phyloP scores from a whole-genome alignment of 2,113 vertebrate species.

The Syngnathus typhle region DNA sequence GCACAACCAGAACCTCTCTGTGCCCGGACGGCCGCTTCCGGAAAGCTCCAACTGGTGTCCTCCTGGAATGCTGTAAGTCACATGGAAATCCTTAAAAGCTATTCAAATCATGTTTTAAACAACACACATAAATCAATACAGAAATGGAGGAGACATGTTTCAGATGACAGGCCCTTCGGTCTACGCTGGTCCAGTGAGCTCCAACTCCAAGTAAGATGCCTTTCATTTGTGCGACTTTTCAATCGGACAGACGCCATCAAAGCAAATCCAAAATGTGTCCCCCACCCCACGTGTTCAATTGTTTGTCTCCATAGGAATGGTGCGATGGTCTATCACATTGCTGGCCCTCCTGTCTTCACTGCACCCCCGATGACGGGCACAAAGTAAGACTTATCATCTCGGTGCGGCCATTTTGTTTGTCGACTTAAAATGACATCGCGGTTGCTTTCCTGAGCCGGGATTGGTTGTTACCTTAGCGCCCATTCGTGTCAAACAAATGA shows the following conservation, averaged over 20 bases:
- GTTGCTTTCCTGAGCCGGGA: too few relatives aligned
- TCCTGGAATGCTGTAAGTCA: slow-evolving; percentile 8
- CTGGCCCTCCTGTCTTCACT: slow-evolving; percentile 6
- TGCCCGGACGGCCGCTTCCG: neutral
- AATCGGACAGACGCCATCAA: neutral
- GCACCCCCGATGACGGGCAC: slow-evolving; percentile 1
- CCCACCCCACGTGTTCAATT: neutral
- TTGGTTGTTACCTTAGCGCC: too few relatives aligned
- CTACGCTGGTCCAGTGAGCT: neutral
- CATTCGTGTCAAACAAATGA: too few relatives aligned
- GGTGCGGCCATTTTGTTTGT: too few relatives aligned
- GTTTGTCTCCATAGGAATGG: slow-evolving; percentile 1
- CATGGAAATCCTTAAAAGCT: neutral
- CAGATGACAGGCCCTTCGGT: slow-evolving; percentile 2
- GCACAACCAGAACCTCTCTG: neutral
- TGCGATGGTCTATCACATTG: slow-evolving; percentile 5
- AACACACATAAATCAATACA: neutral
- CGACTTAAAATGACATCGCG: too few relatives aligned
- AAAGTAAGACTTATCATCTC: slow-evolving; percentile 1
- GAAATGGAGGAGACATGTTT: slow-evolving; percentile 3
- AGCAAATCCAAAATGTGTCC: neutral
- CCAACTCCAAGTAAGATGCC: neutral
- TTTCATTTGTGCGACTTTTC: neutral
- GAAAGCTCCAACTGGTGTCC: slow-evolving; percentile 5
- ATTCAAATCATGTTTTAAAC: neutral